Evolutionary conservation across 2,113 vertebrate species (phyloP).

Genomic region (Craseonycteris thonglongyai): DNA sequence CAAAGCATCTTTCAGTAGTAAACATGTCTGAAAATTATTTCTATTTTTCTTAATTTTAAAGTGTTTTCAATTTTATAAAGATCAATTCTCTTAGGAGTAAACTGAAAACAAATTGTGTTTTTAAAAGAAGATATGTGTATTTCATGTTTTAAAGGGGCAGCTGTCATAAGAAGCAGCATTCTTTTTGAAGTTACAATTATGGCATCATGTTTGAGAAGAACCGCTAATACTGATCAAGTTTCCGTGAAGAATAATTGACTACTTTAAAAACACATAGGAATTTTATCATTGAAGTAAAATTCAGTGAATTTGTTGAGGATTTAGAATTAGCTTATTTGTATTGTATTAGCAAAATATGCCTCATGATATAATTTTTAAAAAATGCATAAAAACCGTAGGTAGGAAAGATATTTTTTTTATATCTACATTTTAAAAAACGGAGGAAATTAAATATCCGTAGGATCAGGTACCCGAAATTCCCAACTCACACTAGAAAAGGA

Average conservation of each 20-base stretch:
- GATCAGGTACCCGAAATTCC: neutral
- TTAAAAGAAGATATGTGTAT: neutral
- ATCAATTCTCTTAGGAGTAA: neutral
- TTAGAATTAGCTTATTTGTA: neutral
- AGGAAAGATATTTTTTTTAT: neutral
- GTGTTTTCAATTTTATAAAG: neutral
- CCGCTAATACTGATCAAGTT: neutral
- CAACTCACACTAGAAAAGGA: neutral
- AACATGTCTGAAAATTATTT: neutral
- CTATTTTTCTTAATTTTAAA: neutral
- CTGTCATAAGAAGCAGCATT: neutral
- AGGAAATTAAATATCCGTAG: neutral
- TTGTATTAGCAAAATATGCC: neutral
- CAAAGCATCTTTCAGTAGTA: neutral
- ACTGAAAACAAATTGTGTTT: neutral
- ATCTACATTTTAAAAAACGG: neutral
- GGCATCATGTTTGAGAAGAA: neutral
- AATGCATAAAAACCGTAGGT: neutral
- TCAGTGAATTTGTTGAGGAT: neutral
- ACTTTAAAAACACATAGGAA: neutral
- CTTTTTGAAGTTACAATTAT: neutral
- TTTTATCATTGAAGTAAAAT: constrained; percentile 14
- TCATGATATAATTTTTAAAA: neutral
- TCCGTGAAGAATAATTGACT: neutral
- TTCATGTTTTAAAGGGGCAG: neutral